Conservation (phyloP, 2,888 invertebrate genomes). For the Caenorhabditis macrosperma region DNA sequence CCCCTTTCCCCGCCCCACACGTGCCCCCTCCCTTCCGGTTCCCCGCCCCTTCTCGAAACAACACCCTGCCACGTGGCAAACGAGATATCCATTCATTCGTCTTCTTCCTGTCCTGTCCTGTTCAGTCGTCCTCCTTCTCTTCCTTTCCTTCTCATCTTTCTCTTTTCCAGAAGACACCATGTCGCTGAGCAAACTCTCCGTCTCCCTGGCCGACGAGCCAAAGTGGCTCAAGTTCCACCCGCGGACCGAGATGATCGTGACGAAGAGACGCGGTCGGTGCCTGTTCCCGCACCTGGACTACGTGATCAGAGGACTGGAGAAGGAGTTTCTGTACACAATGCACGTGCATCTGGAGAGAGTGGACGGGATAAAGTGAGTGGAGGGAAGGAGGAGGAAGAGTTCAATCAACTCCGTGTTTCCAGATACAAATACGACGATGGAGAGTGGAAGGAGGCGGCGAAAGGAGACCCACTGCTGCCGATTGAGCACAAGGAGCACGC, state of each 20-base stretch:
- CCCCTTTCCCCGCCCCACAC: too few relatives aligned
- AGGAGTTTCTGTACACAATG: constrained; percentile 6
- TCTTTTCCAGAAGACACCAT: not conserved
- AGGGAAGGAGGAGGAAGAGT: not conserved
- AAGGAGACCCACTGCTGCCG: constrained; percentile 16
- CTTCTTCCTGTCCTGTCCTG: too few relatives aligned
- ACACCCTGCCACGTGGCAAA: too few relatives aligned
- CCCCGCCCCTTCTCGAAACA: too few relatives aligned
- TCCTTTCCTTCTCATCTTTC: not conserved
- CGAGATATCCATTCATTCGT: too few relatives aligned
- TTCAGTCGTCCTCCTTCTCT: not conserved
- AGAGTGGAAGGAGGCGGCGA: constrained; percentile 25
- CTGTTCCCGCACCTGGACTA: constrained; percentile 42
- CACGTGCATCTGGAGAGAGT: constrained; percentile 30
- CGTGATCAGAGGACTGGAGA: constrained; percentile 18
- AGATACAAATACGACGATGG: constrained; percentile 45
- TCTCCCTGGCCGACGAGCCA: not conserved
- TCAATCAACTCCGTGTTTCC: not conserved
- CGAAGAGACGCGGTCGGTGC: constrained; percentile 31
- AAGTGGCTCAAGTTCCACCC: constrained; percentile 41
- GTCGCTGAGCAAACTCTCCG: not conserved
- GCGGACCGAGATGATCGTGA: constrained; percentile 51
- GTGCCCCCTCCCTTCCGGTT: too few relatives aligned
- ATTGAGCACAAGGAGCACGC: constrained; percentile 14
- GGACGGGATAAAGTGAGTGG: constrained; percentile 43